These are phyloP conservation scores for Acleris holmiana DNA, from an alignment of 2,888 invertebrate genomes.

Conservation along the genomic window DNA sequence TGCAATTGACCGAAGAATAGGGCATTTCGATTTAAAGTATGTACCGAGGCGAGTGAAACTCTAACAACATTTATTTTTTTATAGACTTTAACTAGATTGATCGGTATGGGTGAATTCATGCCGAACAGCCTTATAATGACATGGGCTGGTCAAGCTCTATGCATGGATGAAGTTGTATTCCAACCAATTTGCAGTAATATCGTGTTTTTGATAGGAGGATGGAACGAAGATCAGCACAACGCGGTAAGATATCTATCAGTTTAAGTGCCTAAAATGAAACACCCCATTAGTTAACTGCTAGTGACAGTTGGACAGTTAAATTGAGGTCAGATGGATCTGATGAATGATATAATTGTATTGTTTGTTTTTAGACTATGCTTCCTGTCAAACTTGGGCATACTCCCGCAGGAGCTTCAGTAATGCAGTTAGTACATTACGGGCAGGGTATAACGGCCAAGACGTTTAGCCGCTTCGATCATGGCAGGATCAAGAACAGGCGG, in stretches of 20 bases:
- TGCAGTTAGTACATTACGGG: constrained; percentile 89
- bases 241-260: constrained; percentile 71
- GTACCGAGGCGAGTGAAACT: too few species aligned
- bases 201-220: constrained; percentile 87
- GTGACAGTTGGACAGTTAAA: too few species aligned
- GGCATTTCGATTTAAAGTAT: too few species aligned
- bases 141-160: constrained; percentile 78
- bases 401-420: constrained; percentile 88
- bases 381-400: constrained; percentile 87
- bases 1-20: too few species aligned
- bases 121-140: constrained; percentile 83
- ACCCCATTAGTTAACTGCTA: too few species aligned
- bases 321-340: too few species aligned
- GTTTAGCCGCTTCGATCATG: constrained; percentile 85
- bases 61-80: too few species aligned
- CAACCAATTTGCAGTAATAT: constrained; percentile 87
- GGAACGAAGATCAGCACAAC: constrained; percentile 82
- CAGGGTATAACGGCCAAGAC: constrained; percentile 84
- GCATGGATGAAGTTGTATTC: constrained; percentile 81
- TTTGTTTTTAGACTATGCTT: constrained; percentile 84
- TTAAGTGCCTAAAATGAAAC: too few species aligned
- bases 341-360: background rate
- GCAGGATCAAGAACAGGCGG: constrained; percentile 75
- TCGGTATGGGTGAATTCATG: constrained; percentile 86
- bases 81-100: constrained; percentile 52